Evolutionary conservation across 2,113 vertebrate genomes (phyloP).

Genomic region (Centropristis striata): DNA sequence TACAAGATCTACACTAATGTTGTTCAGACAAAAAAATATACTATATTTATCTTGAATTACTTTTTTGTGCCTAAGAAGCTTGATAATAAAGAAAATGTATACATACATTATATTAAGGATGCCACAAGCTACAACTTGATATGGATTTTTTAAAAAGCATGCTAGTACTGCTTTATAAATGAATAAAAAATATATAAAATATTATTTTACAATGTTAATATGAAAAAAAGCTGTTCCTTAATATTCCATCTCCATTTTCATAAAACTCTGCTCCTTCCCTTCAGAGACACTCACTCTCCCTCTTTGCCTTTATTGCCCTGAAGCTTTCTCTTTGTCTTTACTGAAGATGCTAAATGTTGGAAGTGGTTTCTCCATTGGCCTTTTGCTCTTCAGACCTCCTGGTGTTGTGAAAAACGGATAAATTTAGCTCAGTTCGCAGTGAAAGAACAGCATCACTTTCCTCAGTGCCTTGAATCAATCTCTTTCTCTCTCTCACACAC

Average conservation of each 20-base stretch:
- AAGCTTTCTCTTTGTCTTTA: slow-evolving; percentile 1
- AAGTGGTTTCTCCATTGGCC: slow-evolving; percentile 23
- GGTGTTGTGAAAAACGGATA: slow-evolving; percentile 11
- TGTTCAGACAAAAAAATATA: neutral
- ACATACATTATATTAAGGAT: too few species aligned
- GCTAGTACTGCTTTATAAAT: too few species aligned
- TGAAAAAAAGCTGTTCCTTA: neutral
- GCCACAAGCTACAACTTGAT: too few species aligned
- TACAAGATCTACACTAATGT: neutral
- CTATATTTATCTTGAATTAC: neutral
- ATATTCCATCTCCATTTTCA: neutral
- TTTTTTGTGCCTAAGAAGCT: neutral
- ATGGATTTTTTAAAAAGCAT: too few species aligned
- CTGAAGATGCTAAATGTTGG: slow-evolving; percentile 30
- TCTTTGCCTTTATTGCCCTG: neutral
- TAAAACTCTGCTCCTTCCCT: neutral
- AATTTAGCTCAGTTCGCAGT: slow-evolving; percentile 37
- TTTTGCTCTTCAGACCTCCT: slow-evolving; percentile 20
- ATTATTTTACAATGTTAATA: neutral
- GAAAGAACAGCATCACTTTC: slow-evolving; percentile 16
- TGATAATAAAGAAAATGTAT: neutral
- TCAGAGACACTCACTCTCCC: neutral
- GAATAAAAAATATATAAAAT: neutral
- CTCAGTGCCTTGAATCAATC: slow-evolving; percentile 27
- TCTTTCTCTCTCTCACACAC: neutral